phyloP scores from a whole-genome alignment of 2,888 invertebrate species.

The Amorpha juglandis region DNA sequence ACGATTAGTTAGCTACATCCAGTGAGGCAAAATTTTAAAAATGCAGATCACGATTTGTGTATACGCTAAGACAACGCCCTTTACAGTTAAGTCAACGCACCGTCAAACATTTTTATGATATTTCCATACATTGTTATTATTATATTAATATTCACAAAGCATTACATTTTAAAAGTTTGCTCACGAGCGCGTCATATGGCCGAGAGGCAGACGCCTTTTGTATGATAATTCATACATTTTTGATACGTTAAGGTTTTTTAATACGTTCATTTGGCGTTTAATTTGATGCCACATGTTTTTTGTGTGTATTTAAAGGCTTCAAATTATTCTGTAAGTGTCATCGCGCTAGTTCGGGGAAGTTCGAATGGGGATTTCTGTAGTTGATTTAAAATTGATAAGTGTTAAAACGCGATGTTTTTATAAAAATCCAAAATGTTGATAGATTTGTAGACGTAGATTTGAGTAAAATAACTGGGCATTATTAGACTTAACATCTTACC shows the following conservation, averaged over 20 bases:
- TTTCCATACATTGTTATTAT: constrained; percentile 18
- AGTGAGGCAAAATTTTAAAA: neutral
- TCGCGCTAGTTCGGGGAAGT: neutral
- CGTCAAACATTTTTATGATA: neutral
- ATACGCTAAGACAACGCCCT: neutral
- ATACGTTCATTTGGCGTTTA: constrained; percentile 15
- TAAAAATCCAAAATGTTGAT: no score
- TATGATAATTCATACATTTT: constrained; percentile 38
- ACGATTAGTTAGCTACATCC: neutral
- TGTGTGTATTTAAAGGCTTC: no score
- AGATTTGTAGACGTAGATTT: no score
- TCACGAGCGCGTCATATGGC: constrained; percentile 38
- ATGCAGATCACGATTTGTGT: neutral
- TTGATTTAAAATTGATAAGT: no score
- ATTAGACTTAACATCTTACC: no score
- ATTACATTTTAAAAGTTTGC: constrained; percentile 28
- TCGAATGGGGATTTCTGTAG: neutral
- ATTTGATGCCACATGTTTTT: constrained; percentile 9
- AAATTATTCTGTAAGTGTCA: neutral
- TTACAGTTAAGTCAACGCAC: constrained; percentile 8
- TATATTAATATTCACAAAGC: constrained; percentile 26
- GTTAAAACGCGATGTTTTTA: no score
- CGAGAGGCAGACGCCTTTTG: constrained; percentile 38
- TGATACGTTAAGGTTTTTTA: constrained; percentile 20
- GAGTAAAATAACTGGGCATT: no score